A percentile compares a stretch with the other conserved stretches of the same genome.
phyloP scores from a whole-genome alignment of 2,797 vertebrate species.

The Chelon labrosus region DNA sequence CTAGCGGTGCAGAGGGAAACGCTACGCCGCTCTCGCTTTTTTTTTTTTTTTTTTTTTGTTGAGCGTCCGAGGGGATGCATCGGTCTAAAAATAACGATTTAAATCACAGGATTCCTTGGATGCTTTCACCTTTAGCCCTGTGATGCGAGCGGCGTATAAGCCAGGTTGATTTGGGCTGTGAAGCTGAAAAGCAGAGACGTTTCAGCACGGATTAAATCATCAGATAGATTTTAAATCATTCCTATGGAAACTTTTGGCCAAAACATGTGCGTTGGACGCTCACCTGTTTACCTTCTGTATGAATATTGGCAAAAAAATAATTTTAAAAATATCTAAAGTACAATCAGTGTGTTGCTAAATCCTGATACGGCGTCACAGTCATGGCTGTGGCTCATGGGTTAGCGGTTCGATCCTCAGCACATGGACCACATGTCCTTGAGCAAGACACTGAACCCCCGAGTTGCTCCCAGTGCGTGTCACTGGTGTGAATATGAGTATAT shows the following conservation, averaged over 20 bases:
- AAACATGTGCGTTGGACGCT: conserved; percentile 72
- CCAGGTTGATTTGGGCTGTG: conserved; percentile 80
- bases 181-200: conserved; percentile 83
- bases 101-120: conserved; percentile 92
- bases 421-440: too few species aligned
- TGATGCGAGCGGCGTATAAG: conserved; percentile 92
- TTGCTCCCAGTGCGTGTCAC: too few species aligned
- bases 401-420: too few species aligned
- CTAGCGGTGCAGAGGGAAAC: conserved; percentile 73
- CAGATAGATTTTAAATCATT: conserved; percentile 78
- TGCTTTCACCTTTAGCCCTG: conserved; percentile 90
- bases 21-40: conserved; percentile 71
- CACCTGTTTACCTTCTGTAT: conserved; percentile 80
- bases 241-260: conserved; percentile 59
- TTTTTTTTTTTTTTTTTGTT: conserved; percentile 31
- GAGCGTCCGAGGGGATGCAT: conserved; percentile 86
- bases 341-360: too few species aligned
- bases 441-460: too few species aligned
- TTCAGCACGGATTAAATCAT: conserved; percentile 83
- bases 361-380: too few species aligned
- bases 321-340: background rate
- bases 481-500: too few species aligned
- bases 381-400: too few species aligned
- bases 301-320: conserved; percentile 54
- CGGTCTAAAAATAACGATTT: conserved; percentile 94